Base-by-base conservation (phyloP, 2,113 vertebrate genomes). In the Pleuronectes platessa region DNA sequence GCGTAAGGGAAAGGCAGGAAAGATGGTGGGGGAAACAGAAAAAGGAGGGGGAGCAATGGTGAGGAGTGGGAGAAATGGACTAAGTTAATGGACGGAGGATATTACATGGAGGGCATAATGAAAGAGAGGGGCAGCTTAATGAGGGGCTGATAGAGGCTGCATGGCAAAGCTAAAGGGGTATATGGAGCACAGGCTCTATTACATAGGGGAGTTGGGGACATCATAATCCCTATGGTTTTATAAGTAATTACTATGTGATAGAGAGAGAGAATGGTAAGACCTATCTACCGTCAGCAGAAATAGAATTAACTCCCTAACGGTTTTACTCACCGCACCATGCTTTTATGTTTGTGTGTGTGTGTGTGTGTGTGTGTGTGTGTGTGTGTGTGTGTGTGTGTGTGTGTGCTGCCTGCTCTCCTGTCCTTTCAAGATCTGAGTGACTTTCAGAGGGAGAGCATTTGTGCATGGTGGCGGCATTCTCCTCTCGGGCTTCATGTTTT, bases 211-310 rank as follows among this genome's bases (percentile, higher is more conserved):
- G 74, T 51, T 73, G 62, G 91, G 89, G 87, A 90, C 88, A 88
- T 82, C 60, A 71, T 91, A 90, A 90, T 90, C 88, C 89, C 89
- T 68, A 74, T 87, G 86, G 87, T 80, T 83, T 89, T 88, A 84
- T 74, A 90, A 89, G 86, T 92, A 92, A 92, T 92, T 92, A 92
- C 89, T 85, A 66, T 73, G 80, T 78, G 88, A 92, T 90, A 87
- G 83, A 72, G 87, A 84, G 75, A 81, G 82, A 83, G 66, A 88
- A 82, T 78, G 72, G 81, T 56, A 53, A 64, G 80, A 84, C 88
- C 76, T 81, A 86, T 90, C 88, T 85, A 81, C 83, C 88, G 91
- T 92, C 91, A 92, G 91, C 89, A 91, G 78, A 92, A 89, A 68
- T 89, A 69, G 87, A 84, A 88, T 82, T 27, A 85, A 85, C 77